These are phyloP conservation scores for Amazonetta brasiliensis DNA, from an alignment of 2,797 vertebrate species.

Conservation along the genomic window DNA sequence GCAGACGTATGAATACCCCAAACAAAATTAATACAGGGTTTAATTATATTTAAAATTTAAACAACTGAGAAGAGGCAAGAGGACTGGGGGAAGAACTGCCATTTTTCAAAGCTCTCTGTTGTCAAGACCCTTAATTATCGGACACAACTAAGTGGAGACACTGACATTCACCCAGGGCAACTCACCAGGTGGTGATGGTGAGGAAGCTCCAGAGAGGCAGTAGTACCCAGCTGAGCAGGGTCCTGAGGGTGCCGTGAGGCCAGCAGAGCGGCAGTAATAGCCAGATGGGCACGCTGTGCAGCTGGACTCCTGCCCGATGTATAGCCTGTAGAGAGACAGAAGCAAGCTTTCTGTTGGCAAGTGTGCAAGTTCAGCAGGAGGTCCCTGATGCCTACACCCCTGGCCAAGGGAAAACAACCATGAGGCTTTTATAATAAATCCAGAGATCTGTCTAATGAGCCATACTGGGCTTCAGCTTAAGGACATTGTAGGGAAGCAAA, in stretches of 20 bases:
- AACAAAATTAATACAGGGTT: not conserved
- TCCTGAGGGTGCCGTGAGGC: conserved; percentile 86
- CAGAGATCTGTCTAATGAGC: not conserved
- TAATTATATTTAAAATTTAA: not conserved
- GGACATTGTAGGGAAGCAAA: not conserved
- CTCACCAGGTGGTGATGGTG: conserved; percentile 66
- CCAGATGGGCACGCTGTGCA: conserved; percentile 87
- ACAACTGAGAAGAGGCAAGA: not conserved
- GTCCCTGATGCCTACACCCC: not conserved
- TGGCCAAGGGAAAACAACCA: not conserved
- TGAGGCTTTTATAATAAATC: not conserved
- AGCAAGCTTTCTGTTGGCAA: not conserved
- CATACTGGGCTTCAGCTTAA: not conserved
- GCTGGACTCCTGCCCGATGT: conserved; percentile 77
- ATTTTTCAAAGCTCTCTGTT: not conserved
- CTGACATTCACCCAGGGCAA: rapidly evolving
- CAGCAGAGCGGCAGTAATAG: conserved; percentile 83
- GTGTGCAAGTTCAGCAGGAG: not conserved
- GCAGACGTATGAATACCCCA: not conserved
- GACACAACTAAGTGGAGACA: not conserved
- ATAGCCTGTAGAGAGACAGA: conserved; percentile 73
- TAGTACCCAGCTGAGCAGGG: conserved; percentile 87
- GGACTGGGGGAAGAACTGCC: rapidly evolving
- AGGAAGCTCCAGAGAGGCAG: conserved; percentile 84
- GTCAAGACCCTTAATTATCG: not conserved